Evolutionary conservation across 2,113 vertebrate genomes (phyloP).

Genomic region (Pristiophorus japonicus): DNA sequence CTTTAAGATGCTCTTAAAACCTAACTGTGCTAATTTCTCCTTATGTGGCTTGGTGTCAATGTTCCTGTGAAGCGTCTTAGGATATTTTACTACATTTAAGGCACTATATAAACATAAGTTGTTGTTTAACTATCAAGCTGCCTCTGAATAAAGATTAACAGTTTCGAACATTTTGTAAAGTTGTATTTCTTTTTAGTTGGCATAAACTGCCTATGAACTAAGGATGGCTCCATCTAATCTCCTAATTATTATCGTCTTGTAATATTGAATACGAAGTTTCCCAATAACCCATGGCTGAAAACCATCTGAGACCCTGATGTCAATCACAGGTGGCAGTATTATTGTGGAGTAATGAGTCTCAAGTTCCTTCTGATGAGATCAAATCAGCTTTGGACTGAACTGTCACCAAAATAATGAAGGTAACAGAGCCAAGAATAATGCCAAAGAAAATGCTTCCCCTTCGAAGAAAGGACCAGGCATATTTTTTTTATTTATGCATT

Average conservation of each 20-base stretch:
- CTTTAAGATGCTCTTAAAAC: too few species aligned
- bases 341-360: background rate
- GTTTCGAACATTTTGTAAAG: too few species aligned
- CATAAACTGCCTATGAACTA: background rate
- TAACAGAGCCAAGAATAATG: background rate
- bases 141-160: too few species aligned
- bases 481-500: too few species aligned
- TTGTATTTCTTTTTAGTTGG: background rate
- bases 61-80: too few species aligned
- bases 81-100: too few species aligned
- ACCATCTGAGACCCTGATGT: background rate
- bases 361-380: background rate
- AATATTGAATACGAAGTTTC: background rate
- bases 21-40: too few species aligned
- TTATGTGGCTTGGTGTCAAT: too few species aligned
- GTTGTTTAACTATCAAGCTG: background rate
- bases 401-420: background rate
- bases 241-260: background rate
- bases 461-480: background rate
- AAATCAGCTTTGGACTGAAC: background rate
- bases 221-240: background rate
- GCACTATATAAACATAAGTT: too few species aligned
- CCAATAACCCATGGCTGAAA: background rate
- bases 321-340: background rate
- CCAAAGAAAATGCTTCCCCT: background rate